Evolutionary conservation across 2,797 vertebrate species (phyloP).

Genomic region (Molossus alvarezi): DNA sequence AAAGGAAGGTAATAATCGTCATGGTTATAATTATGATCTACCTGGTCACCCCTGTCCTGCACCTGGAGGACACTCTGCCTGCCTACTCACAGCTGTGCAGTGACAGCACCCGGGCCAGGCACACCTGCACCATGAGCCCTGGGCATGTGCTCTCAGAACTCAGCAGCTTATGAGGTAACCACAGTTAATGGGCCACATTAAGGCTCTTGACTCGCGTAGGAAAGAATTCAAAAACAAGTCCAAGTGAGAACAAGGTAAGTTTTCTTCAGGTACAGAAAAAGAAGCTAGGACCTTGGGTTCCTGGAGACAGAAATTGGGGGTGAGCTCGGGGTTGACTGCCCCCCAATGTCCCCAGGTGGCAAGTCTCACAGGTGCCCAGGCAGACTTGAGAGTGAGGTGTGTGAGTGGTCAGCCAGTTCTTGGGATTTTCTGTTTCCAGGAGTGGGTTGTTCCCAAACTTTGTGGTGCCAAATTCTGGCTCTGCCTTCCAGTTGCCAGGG

Average conservation of each 20-base stretch:
- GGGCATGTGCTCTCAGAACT: not conserved
- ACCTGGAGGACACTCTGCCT: not conserved
- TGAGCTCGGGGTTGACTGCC: not conserved
- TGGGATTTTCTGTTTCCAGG: not conserved
- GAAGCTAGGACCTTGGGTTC: not conserved
- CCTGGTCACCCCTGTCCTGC: too few species aligned
- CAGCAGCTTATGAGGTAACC: not conserved
- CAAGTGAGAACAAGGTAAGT: not conserved
- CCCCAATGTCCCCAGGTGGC: not conserved
- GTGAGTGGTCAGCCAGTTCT: not conserved
- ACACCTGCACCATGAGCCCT: not conserved
- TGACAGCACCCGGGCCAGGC: not conserved
- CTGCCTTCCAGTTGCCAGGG: not conserved
- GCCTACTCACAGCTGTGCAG: not conserved
- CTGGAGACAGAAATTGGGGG: not conserved
- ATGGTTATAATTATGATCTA: too few species aligned
- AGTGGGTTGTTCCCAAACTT: not conserved
- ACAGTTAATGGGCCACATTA: fast-evolving
- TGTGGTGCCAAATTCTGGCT: not conserved
- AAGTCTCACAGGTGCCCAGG: not conserved
- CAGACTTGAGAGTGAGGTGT: not conserved
- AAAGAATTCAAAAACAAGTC: too few species aligned
- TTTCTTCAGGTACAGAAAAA: not conserved
- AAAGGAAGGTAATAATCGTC: not conserved
- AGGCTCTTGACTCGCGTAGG: not conserved